Evolutionary conservation across 1,140 invertebrate species (phyloP), one percentile per base, ranked within the genome.

Genomic region (Drosophila micromelanica): DNA sequence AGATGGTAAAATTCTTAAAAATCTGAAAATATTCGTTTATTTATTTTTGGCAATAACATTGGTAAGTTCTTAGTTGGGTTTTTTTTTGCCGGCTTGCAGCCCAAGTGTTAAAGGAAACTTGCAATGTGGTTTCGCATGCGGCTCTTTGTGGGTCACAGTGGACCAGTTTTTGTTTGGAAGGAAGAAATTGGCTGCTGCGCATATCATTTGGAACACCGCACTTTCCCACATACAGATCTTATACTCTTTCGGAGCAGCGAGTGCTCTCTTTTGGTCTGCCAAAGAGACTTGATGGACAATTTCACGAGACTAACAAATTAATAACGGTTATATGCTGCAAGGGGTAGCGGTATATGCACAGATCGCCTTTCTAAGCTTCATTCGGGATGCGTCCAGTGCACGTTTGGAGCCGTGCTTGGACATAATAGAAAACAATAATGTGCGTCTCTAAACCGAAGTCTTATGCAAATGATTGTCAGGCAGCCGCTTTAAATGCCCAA

Each of bases 131-230:
- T 32, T 60, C 40, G 65, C 65, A 61, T 45, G 48, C 60, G 42
- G 35, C 52, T 57, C 7, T 86, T 69, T 76, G 84, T 86, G 84
- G 82, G 82, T 86, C 82, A 86, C 76, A 78, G 63, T 78, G 76
- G 84, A 86, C 82, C 82, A 86, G 82, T 86, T 86, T 80, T 63
- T 42, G 62, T 63, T 37, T 69, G 69, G 40, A 67, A 86, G 82
- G 82, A 86, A 86, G 82, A 86, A 79, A 82, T 86, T 78, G 54
- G 13, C 59, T 20, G 57, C 46, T 73, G 73, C 80, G 77, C 78
- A 86, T 86, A 81, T 76, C 37, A 87, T 78, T 86, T 67, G 45
- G 49, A 40, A 12, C 56, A 64, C 51, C 40, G 32, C 56, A 43
- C 78, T 69, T 80, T 73, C 70, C 30, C 43, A 23, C n/a, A 8